Base-by-base conservation (phyloP, 2,888 invertebrate species). In the Aleiodes alternator region DNA sequence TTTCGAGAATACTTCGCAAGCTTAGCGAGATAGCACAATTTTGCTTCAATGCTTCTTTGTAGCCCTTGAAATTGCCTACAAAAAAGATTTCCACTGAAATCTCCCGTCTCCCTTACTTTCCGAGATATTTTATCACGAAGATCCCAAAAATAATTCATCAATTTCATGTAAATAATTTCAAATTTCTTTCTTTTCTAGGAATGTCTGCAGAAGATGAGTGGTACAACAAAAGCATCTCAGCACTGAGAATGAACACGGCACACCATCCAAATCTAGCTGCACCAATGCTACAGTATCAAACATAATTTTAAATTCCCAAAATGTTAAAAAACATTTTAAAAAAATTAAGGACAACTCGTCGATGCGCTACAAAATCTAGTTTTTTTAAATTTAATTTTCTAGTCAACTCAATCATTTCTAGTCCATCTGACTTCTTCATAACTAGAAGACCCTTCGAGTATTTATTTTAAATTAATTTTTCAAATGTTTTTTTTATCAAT, bases 161-260 rank as follows among this genome's bases (percentile, higher is more conserved):
- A 55, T 7, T 16, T 9, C 3, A 53, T 55, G 4, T 55, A 0
- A 9, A 9, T 51, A 14, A 51, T 3, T 55, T 43, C 23, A 23
- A 43, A 9, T 48, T 64, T 34, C 50, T 57, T 50, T 70, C 29
- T 78, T 68, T 84, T 85, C 38, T 91, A 97, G 97, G 96, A 84
- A 97, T 97, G 96, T 95, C 95, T 82, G 95, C 96, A 66, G 96
- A 96, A 90, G 98, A 96, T 90, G 98, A 98, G 91, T 98, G 98
- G 98, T 98, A 98, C 93, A 98, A 98, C 92, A 98, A 98, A 92
- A 97, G 97, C 87, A 92, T 98, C 87, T 98, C 98, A 77, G 98
- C 98, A 73, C 93, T 98, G 84, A 94, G 98, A 90, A 98, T 98
- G 98, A 98, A 98, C 92, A 95, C 96, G 87, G 96, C 97, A 72